These are phyloP conservation scores for Rhadinocentrus ornatus DNA, from an alignment of 2,797 vertebrate species.

Conservation along the genomic window DNA sequence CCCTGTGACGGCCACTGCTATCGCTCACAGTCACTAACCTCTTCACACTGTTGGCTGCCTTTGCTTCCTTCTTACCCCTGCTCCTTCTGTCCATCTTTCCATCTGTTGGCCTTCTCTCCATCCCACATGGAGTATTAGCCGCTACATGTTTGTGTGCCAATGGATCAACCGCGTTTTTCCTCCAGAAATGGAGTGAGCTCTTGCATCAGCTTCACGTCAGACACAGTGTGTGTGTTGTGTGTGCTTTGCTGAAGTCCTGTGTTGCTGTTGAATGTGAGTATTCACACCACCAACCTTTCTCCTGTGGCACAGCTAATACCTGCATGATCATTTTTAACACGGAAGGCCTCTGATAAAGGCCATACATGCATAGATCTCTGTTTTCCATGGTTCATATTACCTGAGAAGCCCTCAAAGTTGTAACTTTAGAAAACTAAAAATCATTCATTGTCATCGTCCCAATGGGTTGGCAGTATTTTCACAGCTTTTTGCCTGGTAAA, in stretches of 20 bases:
- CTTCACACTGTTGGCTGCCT: slow-evolving; percentile 5
- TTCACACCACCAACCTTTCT: not conserved
- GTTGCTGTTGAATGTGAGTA: not conserved
- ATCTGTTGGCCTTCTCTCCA: slow-evolving; percentile 41
- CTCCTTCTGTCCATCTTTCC: slow-evolving; percentile 35
- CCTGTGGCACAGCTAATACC: not conserved
- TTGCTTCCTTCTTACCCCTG: not conserved
- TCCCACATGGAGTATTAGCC: slow-evolving; percentile 9
- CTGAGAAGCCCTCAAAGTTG: not conserved
- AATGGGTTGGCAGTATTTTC: too few relatives aligned
- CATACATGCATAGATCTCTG: not conserved
- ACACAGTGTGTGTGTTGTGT: not conserved
- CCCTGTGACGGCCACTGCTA: slow-evolving; percentile 50
- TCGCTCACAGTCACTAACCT: slow-evolving; percentile 41
- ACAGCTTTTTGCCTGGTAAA: too few relatives aligned
- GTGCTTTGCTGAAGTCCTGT: not conserved
- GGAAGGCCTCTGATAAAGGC: not conserved
- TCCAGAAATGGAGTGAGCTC: not conserved
- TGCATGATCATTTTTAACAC: not conserved
- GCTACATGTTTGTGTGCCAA: slow-evolving; percentile 20
- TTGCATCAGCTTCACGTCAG: not conserved
- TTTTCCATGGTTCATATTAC: not conserved
- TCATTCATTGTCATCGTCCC: too few relatives aligned
- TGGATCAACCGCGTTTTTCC: not conserved
- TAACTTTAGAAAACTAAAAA: too few relatives aligned